Base-by-base conservation (phyloP, 2,113 vertebrate species). In the Pangasianodon gigas region DNA sequence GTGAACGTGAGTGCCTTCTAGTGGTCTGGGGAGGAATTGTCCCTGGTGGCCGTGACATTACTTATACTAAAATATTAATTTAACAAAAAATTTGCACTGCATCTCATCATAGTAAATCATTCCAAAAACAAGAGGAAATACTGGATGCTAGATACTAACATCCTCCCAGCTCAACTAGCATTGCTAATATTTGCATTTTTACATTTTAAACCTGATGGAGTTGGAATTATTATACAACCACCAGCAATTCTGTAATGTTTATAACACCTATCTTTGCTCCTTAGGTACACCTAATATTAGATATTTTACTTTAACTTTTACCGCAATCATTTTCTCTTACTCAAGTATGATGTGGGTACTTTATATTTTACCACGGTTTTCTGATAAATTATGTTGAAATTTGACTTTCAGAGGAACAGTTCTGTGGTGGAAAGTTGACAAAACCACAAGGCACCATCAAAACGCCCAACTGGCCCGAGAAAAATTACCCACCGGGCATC, bases 381-480 rank as follows among this genome's bases (percentile, higher is more conserved):
- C 94, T 95, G 44, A 95, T 92, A 32, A 93, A 29, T 54, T 89
- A 58, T 94, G 92, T 94, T 91, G 92, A 52, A 9, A 56, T 74
- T 44, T n/a, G 75, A 14, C 77, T 89, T 92, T 91, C 91, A 95
- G 1, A 95, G 67, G 21, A 94, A 62, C 95, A 97, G 92, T 89
- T 97, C 93, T 95, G 96, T 91, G 95, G 97, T 91, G 95, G 97
- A 93, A 92, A 97, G 93, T 90, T 97, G 81, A 96, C 89, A 0
- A 94, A 93, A 56, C 92, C 96, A 93, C 96, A 97, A 91, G 97
- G 95, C 83, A 96, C 92, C 87, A 93, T 98, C 92, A 96, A 93
- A 87, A 98, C 97, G 0, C 97, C 96, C 60, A 97, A 98, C 96
- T 98, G 97, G 97, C 97, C 97, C 0, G 95, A 98, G 44, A 96